phyloP scores from a whole-genome alignment of 2,888 invertebrate genomes.

The Cephus nigrinus region DNA sequence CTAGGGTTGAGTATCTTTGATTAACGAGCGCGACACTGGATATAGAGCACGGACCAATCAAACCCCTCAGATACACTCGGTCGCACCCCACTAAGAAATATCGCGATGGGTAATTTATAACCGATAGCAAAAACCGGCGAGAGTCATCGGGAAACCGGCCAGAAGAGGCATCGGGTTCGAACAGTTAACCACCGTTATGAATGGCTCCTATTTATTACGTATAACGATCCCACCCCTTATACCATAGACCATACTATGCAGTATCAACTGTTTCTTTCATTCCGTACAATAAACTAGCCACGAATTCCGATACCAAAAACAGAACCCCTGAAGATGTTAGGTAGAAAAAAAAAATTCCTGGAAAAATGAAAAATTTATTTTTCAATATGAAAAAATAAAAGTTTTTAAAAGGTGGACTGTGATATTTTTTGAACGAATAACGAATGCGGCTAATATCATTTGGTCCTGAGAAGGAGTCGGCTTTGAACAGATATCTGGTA shows the following conservation, averaged over 20 bases:
- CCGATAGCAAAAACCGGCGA: slow-evolving; percentile 56
- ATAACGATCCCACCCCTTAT: slow-evolving; percentile 33
- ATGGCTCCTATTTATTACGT: slow-evolving; percentile 59
- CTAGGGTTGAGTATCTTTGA: slow-evolving; percentile 45
- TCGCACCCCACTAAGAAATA: slow-evolving; percentile 61
- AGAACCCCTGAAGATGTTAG: no score
- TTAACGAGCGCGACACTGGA: slow-evolving; percentile 54
- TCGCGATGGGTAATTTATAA: slow-evolving; percentile 63
- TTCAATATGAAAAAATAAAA: no score
- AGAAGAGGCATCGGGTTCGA: slow-evolving; percentile 37
- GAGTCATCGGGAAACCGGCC: slow-evolving; percentile 32
- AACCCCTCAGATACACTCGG: slow-evolving; percentile 61
- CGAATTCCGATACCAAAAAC: no score
- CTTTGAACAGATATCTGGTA: slow-evolving; percentile 36
- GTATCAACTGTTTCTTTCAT: no score
- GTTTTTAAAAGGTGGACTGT: no score
- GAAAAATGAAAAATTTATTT: no score
- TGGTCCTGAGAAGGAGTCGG: slow-evolving; percentile 13
- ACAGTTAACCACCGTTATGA: slow-evolving; percentile 49
- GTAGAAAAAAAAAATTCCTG: no score
- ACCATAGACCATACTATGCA: no score
- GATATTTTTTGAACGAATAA: no score
- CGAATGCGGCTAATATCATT: no score
- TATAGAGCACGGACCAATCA: slow-evolving; percentile 55
- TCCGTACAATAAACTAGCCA: no score